Evolutionary conservation across 2,888 invertebrate species (phyloP), one percentile per base, ranked within the genome.

Genomic region (Saturnia japonica): DNA sequence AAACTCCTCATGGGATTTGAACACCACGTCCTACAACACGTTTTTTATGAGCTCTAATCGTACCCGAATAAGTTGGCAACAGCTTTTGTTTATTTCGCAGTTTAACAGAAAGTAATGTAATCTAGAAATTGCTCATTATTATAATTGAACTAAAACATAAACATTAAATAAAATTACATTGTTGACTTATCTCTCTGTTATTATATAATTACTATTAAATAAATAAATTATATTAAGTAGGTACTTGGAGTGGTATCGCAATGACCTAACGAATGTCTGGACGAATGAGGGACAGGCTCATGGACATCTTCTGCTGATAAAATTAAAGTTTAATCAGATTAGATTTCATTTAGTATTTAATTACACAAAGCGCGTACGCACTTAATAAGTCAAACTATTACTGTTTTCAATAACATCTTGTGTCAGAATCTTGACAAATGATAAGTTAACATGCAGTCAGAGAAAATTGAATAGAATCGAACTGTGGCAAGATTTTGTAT

Each of bases 191-290:
- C 57, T 1, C 25, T 60, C 0, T 60, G 28, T 60, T 60, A 28
- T 60, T 60, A 28, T 60, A 60, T 60, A 25, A 60, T 60, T 60
- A 60, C 28, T 60, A 60, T 42, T 22, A 66, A 66, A 66, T 66
- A 66, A 66, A 60, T 60, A 6, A 60, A 28, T 60, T 8, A 60
- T 28, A 6, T 8, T 19, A 42, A 40, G 0, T 28, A 60, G 28
- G 12, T 14, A 34, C 34, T 34, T 34, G 57, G 25, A 14, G 0
- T 14, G 28, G 28, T 60, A 60, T 28, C 57, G 28, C 28, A 25
- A 60, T 60, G 57, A 60, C 57, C 57, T 60, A 14, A 25, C 14
- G 28, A 60, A 60, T 14, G 25, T 60, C 28, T 60, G 3, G 28
- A 60, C 57, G 28, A 28, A 28, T 16, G 28, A 60, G 28, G 28